These are phyloP conservation scores for Pandemis heparana DNA, from an alignment of 2,888 invertebrate species.

Conservation along the genomic window DNA sequence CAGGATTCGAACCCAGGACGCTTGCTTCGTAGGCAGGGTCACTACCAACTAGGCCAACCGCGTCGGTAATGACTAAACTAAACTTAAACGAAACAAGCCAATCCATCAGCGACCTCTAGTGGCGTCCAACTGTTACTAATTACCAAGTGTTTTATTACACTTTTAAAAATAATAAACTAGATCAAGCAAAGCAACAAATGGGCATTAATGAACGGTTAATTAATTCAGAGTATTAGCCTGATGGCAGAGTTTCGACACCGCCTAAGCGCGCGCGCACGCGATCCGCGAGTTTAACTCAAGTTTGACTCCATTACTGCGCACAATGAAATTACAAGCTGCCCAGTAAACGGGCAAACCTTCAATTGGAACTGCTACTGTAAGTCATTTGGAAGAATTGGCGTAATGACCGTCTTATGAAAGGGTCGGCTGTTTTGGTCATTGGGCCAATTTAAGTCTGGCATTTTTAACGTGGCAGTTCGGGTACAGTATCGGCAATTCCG, in stretches of 20 bases:
- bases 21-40: too few relatives aligned
- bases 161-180: slow-evolving; percentile 23
- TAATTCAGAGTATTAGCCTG: slow-evolving; percentile 32
- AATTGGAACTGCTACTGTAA: slow-evolving; percentile 33
- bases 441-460: background rate
- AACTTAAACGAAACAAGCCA: background rate
- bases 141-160: slow-evolving; percentile 1
- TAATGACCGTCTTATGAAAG: slow-evolving; percentile 33
- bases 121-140: slow-evolving; percentile 1
- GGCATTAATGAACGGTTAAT: slow-evolving; percentile 32
- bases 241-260: slow-evolving; percentile 33
- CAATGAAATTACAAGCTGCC: slow-evolving; percentile 16
- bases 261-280: slow-evolving; percentile 55
- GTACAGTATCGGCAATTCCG: background rate
- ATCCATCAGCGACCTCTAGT: background rate
- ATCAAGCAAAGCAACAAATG: slow-evolving; percentile 30
- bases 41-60: too few relatives aligned
- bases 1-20: too few relatives aligned
- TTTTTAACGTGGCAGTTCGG: background rate
- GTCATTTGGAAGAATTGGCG: slow-evolving; percentile 14
- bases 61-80: background rate
- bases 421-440: background rate
- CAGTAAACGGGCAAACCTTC: slow-evolving; percentile 11
- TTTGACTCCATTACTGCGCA: slow-evolving; percentile 48
- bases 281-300: slow-evolving; percentile 56